Evolutionary conservation across 2,113 vertebrate species (phyloP).

Genomic region (Camelus bactrianus): DNA sequence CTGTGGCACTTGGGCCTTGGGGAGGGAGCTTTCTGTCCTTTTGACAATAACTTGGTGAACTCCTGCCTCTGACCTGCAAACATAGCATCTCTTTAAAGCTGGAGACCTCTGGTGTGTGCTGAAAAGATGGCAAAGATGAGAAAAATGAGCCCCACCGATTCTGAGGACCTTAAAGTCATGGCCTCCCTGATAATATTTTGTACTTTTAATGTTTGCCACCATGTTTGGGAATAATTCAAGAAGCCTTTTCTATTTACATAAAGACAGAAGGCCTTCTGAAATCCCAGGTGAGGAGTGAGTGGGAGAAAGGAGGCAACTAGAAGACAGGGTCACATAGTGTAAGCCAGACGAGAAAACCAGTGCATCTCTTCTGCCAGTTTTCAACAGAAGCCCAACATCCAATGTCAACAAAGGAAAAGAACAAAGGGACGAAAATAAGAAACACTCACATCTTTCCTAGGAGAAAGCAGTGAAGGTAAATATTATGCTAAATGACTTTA

Average conservation of each 20-base stretch:
- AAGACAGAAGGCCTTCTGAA: conserved; percentile 62
- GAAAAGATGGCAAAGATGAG: neutral
- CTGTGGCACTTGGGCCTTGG: neutral
- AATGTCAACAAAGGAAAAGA: neutral
- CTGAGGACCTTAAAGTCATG: neutral
- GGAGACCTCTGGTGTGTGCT: neutral
- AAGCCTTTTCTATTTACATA: neutral
- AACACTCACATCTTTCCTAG: neutral
- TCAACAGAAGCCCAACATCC: neutral
- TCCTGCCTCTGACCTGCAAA: neutral
- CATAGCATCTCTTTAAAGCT: neutral
- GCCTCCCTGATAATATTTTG: neutral
- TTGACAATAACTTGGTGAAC: conserved; percentile 26
- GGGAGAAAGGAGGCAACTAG: neutral
- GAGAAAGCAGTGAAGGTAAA: conserved; percentile 10
- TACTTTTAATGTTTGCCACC: conserved; percentile 39
- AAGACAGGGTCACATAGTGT: neutral
- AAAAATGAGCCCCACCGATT: conserved; percentile 16
- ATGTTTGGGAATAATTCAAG: conserved; percentile 55
- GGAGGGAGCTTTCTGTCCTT: neutral
- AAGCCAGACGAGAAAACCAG: neutral
- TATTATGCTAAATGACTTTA: conserved; percentile 12
- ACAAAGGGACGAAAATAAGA: neutral
- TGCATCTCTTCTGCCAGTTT: neutral
- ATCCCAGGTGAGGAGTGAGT: conserved; percentile 30